Conservation (phyloP, 1,140 invertebrate species). For the Nomia melanderi region DNA sequence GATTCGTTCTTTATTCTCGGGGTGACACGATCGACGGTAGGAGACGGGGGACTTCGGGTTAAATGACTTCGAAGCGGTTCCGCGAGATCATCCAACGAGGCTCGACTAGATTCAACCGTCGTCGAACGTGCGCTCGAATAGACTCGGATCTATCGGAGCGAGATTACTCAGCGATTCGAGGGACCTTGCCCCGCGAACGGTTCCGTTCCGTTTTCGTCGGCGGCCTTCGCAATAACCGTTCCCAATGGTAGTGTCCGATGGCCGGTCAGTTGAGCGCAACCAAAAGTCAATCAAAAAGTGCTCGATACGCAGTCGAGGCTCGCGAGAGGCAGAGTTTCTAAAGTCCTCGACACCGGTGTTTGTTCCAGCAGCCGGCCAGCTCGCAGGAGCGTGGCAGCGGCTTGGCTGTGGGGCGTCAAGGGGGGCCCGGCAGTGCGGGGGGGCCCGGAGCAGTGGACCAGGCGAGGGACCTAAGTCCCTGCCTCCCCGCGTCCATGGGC, state of each 20-base stretch:
- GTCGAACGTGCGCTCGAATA: not conserved
- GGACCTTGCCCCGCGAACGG: not conserved
- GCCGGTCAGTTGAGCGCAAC: not conserved
- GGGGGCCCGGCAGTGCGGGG: conserved; percentile 77
- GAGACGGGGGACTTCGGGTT: too few relatives aligned
- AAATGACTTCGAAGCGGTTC: not conserved
- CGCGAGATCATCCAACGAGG: not conserved
- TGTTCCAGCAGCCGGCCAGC: conserved; percentile 79
- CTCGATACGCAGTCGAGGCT: too few relatives aligned
- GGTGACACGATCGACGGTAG: too few relatives aligned
- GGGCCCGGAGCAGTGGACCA: conserved; percentile 85
- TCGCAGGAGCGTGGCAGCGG: conserved; percentile 79
- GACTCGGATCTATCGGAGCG: not conserved
- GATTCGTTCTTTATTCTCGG: not conserved
- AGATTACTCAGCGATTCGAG: not conserved
- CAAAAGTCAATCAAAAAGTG: not conserved
- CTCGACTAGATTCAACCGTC: not conserved
- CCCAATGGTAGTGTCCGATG: too few relatives aligned
- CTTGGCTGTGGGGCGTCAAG: conserved; percentile 78
- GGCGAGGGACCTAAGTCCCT: conserved; percentile 86
- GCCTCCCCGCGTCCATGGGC: conserved; percentile 85
- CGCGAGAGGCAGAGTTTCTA: conserved; percentile 25
- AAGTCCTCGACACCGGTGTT: conserved; percentile 46
- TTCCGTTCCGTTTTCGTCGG: not conserved
- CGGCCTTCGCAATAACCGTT: not conserved